Percentiles rank a stretch among this genome's conserved stretches.
phyloP scores from a whole-genome alignment of 1,140 invertebrate genomes.

The Cecropterus lyciades region DNA sequence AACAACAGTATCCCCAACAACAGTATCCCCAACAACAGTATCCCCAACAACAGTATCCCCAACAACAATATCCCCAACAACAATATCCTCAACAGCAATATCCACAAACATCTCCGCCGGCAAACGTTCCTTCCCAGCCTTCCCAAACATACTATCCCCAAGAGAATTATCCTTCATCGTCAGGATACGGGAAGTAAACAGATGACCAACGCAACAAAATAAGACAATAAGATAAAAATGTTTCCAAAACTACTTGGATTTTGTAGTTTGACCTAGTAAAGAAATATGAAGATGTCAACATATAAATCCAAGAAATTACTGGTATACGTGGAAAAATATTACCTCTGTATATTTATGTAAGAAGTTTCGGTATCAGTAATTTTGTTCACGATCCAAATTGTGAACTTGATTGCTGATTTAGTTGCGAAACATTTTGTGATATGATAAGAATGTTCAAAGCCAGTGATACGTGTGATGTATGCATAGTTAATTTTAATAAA shows the following conservation, averaged over 20 bases:
- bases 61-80: too few relatives aligned
- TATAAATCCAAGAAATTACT: slow-evolving; percentile 18
- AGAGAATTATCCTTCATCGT: slow-evolving; percentile 32
- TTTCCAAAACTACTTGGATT: slow-evolving; percentile 22
- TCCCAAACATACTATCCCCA: slow-evolving; percentile 27
- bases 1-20: slow-evolving; percentile 39
- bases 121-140: slow-evolving; percentile 25
- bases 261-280: slow-evolving; percentile 1
- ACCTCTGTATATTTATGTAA: slow-evolving; percentile 42
- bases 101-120: slow-evolving; percentile 26
- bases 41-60: too few relatives aligned
- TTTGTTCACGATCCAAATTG: slow-evolving; percentile 70
- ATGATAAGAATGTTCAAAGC: slow-evolving; percentile 51
- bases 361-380: slow-evolving; percentile 52
- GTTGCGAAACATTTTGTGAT: slow-evolving; percentile 55
- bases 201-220: neutral
- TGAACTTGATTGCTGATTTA: slow-evolving; percentile 66
- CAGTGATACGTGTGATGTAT: slow-evolving; percentile 61
- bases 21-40: slow-evolving; percentile 27
- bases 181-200: slow-evolving; percentile 37
- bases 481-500: slow-evolving; percentile 59
- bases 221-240: slow-evolving; percentile 3
- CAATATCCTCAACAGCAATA: too few relatives aligned
- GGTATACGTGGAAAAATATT: slow-evolving; percentile 29
- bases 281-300: neutral